These are phyloP conservation scores for Pecten maximus DNA, from an alignment of 2,888 invertebrate genomes.

Conservation along the genomic window DNA sequence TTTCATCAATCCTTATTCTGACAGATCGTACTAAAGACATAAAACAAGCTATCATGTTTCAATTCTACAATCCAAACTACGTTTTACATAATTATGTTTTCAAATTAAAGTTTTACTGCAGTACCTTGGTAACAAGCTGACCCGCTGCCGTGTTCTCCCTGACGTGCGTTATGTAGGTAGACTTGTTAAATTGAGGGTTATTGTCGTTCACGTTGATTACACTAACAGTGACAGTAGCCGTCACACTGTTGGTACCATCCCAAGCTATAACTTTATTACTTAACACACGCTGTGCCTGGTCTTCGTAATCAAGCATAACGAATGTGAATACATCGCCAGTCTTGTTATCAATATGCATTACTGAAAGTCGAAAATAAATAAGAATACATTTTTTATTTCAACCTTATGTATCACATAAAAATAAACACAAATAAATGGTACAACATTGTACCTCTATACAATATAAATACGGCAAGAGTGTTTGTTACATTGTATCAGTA, in stretches of 20 bases:
- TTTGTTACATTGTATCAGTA: too few species aligned
- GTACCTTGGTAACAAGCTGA: not conserved
- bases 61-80: too few species aligned
- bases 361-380: not conserved
- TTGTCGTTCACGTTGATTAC: conserved; percentile 49
- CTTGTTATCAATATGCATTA: not conserved
- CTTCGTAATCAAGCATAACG: not conserved
- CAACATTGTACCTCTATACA: too few species aligned
- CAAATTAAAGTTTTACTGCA: too few species aligned
- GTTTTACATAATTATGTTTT: too few species aligned
- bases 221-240: not conserved
- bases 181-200: conserved; percentile 38
- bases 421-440: too few species aligned
- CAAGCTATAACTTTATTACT: not conserved
- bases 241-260: conserved; percentile 1
- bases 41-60: too few species aligned
- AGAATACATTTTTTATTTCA: not conserved
- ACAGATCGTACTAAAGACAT: too few species aligned
- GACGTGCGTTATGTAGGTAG: conserved; percentile 3
- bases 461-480: too few species aligned
- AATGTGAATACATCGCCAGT: not conserved
- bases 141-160: conserved; percentile 36
- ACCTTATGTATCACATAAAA: too few species aligned
- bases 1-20: too few species aligned
- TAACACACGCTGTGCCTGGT: not conserved